Evolutionary conservation across 1,140 invertebrate genomes (phyloP).

Genomic region (Aplysia californica): DNA sequence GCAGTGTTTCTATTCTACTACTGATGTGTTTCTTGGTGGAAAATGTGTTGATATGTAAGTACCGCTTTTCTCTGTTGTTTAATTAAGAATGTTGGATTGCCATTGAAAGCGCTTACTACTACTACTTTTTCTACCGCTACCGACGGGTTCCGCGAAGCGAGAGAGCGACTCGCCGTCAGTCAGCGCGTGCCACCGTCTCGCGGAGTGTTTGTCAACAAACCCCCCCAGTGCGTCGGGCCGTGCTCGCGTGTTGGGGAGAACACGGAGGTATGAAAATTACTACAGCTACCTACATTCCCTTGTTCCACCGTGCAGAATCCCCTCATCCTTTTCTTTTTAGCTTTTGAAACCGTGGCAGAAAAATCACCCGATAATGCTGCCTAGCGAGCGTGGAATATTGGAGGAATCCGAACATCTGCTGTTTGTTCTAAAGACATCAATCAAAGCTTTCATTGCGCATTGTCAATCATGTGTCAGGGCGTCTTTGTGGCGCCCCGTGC

Average conservation of each 20-base stretch:
- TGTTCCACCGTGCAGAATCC: too few species aligned
- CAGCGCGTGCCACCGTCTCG: background rate
- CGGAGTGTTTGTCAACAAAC: constrained; percentile 11
- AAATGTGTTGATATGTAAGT: constrained; percentile 3
- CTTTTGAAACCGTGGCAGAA: background rate
- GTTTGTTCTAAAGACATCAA: constrained; percentile 64
- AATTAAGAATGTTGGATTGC: background rate
- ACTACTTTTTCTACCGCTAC: too few species aligned
- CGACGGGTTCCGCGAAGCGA: too few species aligned
- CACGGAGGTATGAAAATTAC: background rate
- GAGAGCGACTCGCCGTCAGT: background rate
- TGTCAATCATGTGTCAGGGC: constrained; percentile 67
- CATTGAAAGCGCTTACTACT: background rate
- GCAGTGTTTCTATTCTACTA: constrained; percentile 6
- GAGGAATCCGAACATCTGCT: constrained; percentile 54
- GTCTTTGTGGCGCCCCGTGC: constrained; percentile 59
- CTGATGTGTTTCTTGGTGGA: too few species aligned
- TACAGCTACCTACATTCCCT: too few species aligned
- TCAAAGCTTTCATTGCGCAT: constrained; percentile 62
- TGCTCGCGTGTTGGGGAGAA: background rate
- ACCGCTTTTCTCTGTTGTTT: background rate
- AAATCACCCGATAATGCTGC: constrained; percentile 3
- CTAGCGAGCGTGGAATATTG: constrained; percentile 18
- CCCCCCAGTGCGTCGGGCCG: background rate
- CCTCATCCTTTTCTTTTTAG: background rate